Conservation (phyloP, 2,113 vertebrate species). For the Neolamprologus fasciatus region DNA sequence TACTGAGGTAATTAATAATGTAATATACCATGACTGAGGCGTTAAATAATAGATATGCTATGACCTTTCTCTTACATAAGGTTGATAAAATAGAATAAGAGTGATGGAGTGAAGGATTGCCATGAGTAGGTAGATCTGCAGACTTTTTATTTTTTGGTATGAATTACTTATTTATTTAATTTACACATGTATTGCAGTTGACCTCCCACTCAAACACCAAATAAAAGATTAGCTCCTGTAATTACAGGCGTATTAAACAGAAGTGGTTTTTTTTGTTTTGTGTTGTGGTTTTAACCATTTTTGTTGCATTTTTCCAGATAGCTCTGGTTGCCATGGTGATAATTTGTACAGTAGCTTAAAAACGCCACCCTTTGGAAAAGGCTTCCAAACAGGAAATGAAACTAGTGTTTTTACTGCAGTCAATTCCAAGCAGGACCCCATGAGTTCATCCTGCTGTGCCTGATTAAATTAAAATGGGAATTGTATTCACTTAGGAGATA, state of each 20-base stretch:
- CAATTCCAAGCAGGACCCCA: constrained; percentile 25
- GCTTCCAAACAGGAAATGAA: constrained; percentile 44
- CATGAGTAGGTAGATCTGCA: neutral
- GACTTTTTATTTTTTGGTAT: neutral
- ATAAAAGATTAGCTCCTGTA: neutral
- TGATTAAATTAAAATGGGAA: constrained; percentile 53
- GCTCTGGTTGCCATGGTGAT: constrained; percentile 54
- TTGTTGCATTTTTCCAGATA: constrained; percentile 22
- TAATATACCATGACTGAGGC: constrained; percentile 42
- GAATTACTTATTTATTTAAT: neutral
- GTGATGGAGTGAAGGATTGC: neutral
- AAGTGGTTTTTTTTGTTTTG: neutral
- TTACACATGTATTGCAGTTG: neutral
- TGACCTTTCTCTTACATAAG: constrained; percentile 59
- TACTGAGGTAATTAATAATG: constrained; percentile 61
- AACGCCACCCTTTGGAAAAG: constrained; percentile 13
- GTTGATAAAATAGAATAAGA: constrained; percentile 1
- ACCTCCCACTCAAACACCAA: neutral
- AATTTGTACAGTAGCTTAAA: constrained; percentile 51
- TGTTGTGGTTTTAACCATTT: constrained; percentile 11
- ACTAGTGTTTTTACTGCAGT: constrained; percentile 23
- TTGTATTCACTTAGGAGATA: constrained; percentile 6
- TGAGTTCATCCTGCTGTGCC: constrained; percentile 29
- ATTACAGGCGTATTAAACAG: neutral
- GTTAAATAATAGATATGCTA: constrained; percentile 62